Evolutionary conservation across 2,797 vertebrate species (phyloP), one percentile per base, ranked within the genome.

Genomic region (Antennarius maculatus): DNA sequence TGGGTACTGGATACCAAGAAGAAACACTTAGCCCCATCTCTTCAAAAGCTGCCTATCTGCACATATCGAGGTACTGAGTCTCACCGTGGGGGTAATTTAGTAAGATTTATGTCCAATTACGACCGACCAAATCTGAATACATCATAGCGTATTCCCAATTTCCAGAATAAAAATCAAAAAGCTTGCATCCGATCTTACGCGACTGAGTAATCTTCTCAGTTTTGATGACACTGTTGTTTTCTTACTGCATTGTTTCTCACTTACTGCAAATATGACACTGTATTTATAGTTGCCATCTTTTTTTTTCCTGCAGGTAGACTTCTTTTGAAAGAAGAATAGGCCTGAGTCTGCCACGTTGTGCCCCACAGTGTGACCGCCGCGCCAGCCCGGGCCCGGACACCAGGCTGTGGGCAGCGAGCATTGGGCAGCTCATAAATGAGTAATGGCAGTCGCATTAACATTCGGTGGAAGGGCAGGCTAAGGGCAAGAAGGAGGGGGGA

Each of bases 371-470:
- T 74, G 59, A 61, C 80, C 71, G 6, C 71, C 58, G 61, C 69
- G 75, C 81, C 61, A 66, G 64, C 47, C 50, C 12, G 18, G 23
- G 64, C 66, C 71, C 11, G 65, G 80, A 79, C 80, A 66, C 61
- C 64, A 69, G 66, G 71, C 77, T 82, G 54, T 61, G 77, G 80
- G 80, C 77, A 77, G 70, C 37, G 7, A 73, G 79, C 68, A 63
- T 75, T 31, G 66, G 81, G 79, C 74, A 74, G 78, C 82, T 88
- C 84, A 85, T 91, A 86, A 88, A 92, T 89, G 86, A 92, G 63
- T 92, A 89, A 91, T 88, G 84, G 76, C 66, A 66, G 80, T 83
- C 74, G 65, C 86, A 90, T 92, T 92, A 91, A 90, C 86, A 92
- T 92, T 89, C 50, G 54, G 74, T 80, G 71, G 79, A 70, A 84